phyloP scores from a whole-genome alignment of 2,888 invertebrate species.

The Oscheius sp. region DNA sequence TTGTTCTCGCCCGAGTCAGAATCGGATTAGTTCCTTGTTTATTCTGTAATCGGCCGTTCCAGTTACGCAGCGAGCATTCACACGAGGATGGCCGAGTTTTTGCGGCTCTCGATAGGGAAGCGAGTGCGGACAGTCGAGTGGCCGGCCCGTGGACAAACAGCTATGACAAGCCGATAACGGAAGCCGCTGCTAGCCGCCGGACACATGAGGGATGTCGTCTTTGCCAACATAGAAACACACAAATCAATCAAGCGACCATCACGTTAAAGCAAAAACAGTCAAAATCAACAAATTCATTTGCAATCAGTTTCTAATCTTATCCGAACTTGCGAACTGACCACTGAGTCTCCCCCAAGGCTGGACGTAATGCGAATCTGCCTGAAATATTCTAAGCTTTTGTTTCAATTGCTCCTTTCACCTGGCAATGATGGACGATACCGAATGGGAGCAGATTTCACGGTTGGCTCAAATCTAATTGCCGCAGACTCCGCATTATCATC shows the following conservation, averaged over 20 bases:
- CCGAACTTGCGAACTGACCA: neutral
- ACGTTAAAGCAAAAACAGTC: neutral
- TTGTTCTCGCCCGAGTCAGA: slow-evolving; percentile 28
- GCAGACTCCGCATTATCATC: neutral
- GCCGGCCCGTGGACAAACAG: slow-evolving; percentile 29
- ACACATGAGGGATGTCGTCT: slow-evolving; percentile 27
- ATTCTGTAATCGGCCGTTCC: slow-evolving; percentile 29
- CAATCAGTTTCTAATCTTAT: neutral
- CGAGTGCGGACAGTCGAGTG: slow-evolving; percentile 30
- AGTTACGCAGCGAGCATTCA: slow-evolving; percentile 29
- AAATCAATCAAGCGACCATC: slow-evolving; percentile 2
- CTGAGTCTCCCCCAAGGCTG: neutral
- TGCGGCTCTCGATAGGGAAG: slow-evolving; percentile 31
- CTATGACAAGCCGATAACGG: slow-evolving; percentile 27
- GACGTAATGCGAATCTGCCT: slow-evolving; percentile 4
- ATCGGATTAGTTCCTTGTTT: slow-evolving; percentile 23
- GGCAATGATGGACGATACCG: slow-evolving; percentile 11
- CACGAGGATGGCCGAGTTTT: slow-evolving; percentile 29
- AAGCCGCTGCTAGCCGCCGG: slow-evolving; percentile 11
- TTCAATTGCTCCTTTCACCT: neutral
- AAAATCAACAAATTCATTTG: slow-evolving; percentile 3
- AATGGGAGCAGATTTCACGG: neutral
- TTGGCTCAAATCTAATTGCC: neutral
- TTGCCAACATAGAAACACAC: slow-evolving; percentile 8
- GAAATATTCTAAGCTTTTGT: neutral